phyloP scores from a whole-genome alignment of 2,888 invertebrate genomes.

The Hypomecis atomaria region DNA sequence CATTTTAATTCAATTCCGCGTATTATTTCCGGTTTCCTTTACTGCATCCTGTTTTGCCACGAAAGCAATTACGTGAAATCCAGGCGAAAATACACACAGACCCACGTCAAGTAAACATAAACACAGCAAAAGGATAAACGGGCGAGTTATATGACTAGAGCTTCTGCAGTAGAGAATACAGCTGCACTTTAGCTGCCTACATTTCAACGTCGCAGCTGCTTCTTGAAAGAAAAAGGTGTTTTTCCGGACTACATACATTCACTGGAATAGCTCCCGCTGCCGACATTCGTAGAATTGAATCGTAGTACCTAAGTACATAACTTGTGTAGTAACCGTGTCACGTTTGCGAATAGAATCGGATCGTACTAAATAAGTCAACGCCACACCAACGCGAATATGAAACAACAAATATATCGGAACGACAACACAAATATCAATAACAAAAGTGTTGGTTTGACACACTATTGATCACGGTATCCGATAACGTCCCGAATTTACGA shows the following conservation, averaged over 20 bases:
- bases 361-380: neutral
- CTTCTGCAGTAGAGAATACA: conserved; percentile 51
- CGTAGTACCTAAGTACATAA: conserved; percentile 23
- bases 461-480: conserved; percentile 15
- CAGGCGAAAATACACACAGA: conserved; percentile 14
- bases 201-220: conserved; percentile 47
- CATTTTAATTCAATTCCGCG: conserved; percentile 10
- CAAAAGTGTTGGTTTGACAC: conserved; percentile 16
- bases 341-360: conserved; percentile 10
- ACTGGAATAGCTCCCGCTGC: conserved; percentile 39
- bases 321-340: conserved; percentile 16
- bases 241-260: conserved; percentile 46
- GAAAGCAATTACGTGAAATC: conserved; percentile 20
- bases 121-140: conserved; percentile 22
- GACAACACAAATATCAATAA: conserved; percentile 8
- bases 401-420: conserved; percentile 4
- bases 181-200: conserved; percentile 59
- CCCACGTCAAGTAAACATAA: conserved; percentile 39
- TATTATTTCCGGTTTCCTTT: conserved; percentile 16
- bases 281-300: conserved; percentile 40
- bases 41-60: conserved; percentile 13
- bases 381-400: conserved; percentile 1
- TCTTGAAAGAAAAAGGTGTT: conserved; percentile 47
- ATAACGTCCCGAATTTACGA: conserved; percentile 18
- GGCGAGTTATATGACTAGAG: conserved; percentile 39